Percentiles rank a stretch among this genome's conserved stretches.
phyloP scores from a whole-genome alignment of 2,888 invertebrate species.

The Drosophila siamana region DNA sequence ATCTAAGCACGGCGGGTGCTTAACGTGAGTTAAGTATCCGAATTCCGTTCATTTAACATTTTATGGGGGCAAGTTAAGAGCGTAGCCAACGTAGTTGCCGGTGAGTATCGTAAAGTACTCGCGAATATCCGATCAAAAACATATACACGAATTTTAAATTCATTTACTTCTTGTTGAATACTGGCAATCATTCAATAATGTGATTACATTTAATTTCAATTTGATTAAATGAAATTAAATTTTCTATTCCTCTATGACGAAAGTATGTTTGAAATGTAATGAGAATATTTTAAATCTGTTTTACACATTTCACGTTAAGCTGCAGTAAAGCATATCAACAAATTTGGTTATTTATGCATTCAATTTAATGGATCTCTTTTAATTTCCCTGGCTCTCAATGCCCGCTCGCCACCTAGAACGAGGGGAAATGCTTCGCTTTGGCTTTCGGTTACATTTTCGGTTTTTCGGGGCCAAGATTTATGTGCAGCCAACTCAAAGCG shows the following conservation, averaged over 20 bases:
- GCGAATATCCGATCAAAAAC: neutral
- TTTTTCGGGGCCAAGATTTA: slow-evolving; percentile 39
- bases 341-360: slow-evolving; percentile 48
- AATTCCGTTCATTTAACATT: slow-evolving; percentile 16
- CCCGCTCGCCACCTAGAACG: neutral
- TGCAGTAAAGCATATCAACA: too few species aligned
- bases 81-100: neutral
- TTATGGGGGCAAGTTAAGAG: slow-evolving; percentile 1
- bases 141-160: neutral
- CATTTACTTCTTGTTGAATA: neutral
- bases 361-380: slow-evolving; percentile 52
- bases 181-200: neutral
- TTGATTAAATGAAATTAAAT: too few species aligned
- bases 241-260: too few species aligned
- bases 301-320: too few species aligned
- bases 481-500: slow-evolving; percentile 43
- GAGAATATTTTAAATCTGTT: too few species aligned
- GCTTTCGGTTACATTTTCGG: slow-evolving; percentile 11
- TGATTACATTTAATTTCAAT: neutral
- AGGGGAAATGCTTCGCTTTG: slow-evolving; percentile 1
- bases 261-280: too few species aligned
- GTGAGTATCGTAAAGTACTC: neutral
- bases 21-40: slow-evolving; percentile 12
- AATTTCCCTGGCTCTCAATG: slow-evolving; percentile 37
- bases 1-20: slow-evolving; percentile 8